Evolutionary conservation across 2,888 invertebrate genomes (phyloP), one percentile per base, ranked within the genome.

Genomic region (Papilio elwesi): DNA sequence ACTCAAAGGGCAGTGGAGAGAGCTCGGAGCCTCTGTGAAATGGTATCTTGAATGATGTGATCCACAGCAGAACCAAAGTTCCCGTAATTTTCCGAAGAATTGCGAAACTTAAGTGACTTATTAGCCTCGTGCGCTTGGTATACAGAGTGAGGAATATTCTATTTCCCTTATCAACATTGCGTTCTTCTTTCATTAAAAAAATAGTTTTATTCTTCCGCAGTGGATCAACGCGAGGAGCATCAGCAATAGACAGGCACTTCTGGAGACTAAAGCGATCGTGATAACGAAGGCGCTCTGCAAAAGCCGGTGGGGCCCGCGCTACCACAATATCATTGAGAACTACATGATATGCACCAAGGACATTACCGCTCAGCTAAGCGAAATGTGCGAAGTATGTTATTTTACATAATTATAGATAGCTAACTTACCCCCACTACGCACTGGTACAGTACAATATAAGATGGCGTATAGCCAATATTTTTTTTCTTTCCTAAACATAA

Each of bases 291-390:
- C 11, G 0, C 75, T 76, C 0, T 89, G 89, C 76, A 89, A 88
- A 68, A 79, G 74, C 43, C 81, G 84, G 5, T 89, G 89, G 88
- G 89, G 89, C 0, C 76, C 78, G 0, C 81, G 86, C 0, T 89
- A 89, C 76, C 82, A 85, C 70, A 85, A 85, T 59, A 88, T 89
- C 51, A 88, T 89, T n/a, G 87, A 88, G 1, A 87, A 89, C 77
- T 88, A 88, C 76, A 89, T 88, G 88, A 87, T 89, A 43, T 89
- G 89, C 62, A 82, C 86, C 0, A 85, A 83, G 71, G 88, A 90
- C 49, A 59, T 83, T 7, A 63, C 81, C 0, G 78, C 84, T 0
- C 87, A 89, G 4, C 76, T 87, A 6, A 83, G 82, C 53, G 85
- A 85, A 76, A 78, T 87, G 70, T 90, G 90, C 70, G 76, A 78